Evolutionary conservation across 2,797 vertebrate species (phyloP).

Genomic region (Gymnoscopelus braueri): DNA sequence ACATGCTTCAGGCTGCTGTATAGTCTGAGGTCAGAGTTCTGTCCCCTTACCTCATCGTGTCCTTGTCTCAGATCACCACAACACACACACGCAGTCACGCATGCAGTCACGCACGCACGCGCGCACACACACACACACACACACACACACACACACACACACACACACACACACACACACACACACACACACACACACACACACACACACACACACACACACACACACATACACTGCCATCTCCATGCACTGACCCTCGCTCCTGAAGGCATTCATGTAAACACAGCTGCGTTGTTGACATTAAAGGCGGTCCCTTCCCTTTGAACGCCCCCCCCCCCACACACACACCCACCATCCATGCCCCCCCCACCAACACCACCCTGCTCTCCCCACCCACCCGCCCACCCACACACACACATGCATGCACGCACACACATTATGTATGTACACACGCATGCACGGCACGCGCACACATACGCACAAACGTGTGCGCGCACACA

Average conservation of each 20-base stretch:
- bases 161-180: not conserved
- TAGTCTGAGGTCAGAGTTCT: conserved; percentile 16
- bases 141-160: conserved; percentile 3
- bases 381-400: too few species aligned
- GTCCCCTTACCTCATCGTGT: conserved; percentile 60
- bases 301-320: conserved; percentile 67
- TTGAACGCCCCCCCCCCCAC: conserved; percentile 51
- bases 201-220: not conserved
- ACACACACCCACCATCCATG: not conserved
- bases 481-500: too few species aligned
- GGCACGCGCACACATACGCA: too few species aligned
- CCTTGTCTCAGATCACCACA: conserved; percentile 4
- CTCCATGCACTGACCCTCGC: conserved; percentile 30
- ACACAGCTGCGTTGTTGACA: conserved; percentile 82
- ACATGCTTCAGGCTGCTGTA: conserved; percentile 4
- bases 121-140: conserved; percentile 1
- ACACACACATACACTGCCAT: not conserved
- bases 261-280: conserved; percentile 74
- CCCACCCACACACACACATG: too few species aligned
- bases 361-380: too few species aligned
- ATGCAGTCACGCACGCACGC: not conserved
- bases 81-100: not conserved
- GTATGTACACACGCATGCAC: too few species aligned
- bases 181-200: not conserved
- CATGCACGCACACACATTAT: too few species aligned